Conservation (phyloP, 2,113 vertebrate species). For the Ceuthmochares aereus region DNA sequence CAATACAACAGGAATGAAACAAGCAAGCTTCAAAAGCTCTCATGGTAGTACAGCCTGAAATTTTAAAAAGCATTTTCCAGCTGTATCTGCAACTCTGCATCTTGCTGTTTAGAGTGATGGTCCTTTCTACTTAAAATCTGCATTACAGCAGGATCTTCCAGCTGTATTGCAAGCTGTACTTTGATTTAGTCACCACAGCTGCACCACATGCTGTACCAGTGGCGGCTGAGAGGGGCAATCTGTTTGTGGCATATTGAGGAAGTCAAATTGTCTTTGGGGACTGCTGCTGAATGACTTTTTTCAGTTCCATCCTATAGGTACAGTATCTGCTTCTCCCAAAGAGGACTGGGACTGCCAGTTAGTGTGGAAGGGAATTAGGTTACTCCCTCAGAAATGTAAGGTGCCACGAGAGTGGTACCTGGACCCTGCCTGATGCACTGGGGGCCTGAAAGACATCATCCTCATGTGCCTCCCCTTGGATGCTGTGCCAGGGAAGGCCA, state of each 20-base stretch:
- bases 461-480: accelerated
- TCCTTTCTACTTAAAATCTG: background rate
- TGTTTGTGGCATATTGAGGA: background rate
- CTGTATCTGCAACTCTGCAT: background rate
- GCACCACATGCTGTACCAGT: slow-evolving; percentile 1
- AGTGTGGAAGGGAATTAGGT: background rate
- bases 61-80: background rate
- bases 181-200: background rate
- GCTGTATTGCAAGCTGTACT: background rate
- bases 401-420: accelerated
- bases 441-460: background rate
- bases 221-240: background rate
- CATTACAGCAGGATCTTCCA: background rate
- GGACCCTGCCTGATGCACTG: background rate
- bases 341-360: background rate
- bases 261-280: background rate
- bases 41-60: background rate
- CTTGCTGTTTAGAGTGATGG: background rate
- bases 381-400: background rate
- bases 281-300: background rate
- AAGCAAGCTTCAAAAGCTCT: background rate
- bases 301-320: background rate
- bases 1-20: background rate
- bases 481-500: background rate
- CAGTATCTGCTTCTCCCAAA: background rate